A percentile compares a stretch with the other conserved stretches of the same genome.
phyloP scores from a whole-genome alignment of 2,888 invertebrate genomes.

The Leptarthrus brevirostris region DNA sequence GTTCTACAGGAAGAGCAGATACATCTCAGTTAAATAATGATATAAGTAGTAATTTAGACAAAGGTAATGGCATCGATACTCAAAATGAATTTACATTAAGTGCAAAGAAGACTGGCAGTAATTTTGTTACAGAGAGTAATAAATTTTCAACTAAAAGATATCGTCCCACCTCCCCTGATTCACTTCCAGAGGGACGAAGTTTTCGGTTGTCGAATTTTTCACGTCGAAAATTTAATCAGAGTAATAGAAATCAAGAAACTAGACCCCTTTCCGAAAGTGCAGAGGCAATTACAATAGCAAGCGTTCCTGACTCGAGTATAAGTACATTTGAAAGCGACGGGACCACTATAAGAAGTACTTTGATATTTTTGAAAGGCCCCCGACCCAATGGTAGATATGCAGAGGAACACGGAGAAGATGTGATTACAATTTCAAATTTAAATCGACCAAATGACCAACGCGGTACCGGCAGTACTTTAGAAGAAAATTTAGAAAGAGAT shows the following conservation, averaged over 20 bases:
- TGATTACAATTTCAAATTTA: background rate
- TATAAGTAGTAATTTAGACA: background rate
- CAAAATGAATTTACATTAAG: background rate
- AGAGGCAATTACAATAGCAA: background rate
- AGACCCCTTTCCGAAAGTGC: background rate
- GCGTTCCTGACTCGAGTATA: background rate
- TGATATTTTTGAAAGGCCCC: constrained; percentile 14
- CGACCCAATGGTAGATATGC: constrained; percentile 26
- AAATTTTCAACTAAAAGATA: too few relatives aligned
- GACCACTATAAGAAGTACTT: constrained; percentile 3
- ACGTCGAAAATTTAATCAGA: background rate
- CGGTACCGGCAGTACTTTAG: background rate
- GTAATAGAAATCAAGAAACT: constrained; percentile 5
- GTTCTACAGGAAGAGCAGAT: background rate
- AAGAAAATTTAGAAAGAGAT: background rate
- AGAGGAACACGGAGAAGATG: constrained; percentile 6
- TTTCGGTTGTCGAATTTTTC: background rate
- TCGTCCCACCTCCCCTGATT: background rate
- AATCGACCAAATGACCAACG: background rate
- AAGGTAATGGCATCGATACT: background rate
- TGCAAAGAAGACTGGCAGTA: too few relatives aligned
- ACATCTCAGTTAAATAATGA: background rate
- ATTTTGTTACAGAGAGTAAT: too few relatives aligned
- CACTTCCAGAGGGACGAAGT: background rate
- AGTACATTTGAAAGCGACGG: background rate